Conservation (phyloP, 1,140 invertebrate genomes). For the Trachelipus rathkii region DNA sequence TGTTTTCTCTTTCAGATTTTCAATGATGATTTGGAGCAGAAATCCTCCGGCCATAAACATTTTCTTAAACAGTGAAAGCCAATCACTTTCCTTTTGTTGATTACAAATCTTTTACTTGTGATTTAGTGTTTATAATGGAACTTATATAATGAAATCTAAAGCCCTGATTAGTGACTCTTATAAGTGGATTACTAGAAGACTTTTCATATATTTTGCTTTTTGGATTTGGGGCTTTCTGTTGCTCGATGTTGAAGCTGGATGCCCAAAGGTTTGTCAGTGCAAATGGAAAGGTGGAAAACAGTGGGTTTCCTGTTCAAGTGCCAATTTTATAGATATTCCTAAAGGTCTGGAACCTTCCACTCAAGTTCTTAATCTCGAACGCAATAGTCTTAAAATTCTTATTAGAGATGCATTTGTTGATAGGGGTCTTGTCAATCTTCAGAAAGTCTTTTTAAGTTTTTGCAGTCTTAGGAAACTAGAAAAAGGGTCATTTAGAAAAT, state of each 20-base stretch:
- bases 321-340: conserved; percentile 51
- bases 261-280: conserved; percentile 76
- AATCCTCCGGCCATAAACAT: too few species aligned
- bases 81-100: too few species aligned
- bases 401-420: conserved; percentile 72
- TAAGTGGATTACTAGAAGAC: conserved; percentile 12
- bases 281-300: conserved; percentile 90
- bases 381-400: conserved; percentile 76
- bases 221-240: conserved; percentile 17
- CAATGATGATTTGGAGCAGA: too few species aligned
- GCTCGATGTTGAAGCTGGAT: conserved; percentile 49
- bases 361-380: conserved; percentile 80
- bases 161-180: not conserved
- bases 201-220: conserved; percentile 26
- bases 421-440: conserved; percentile 75
- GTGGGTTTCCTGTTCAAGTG: conserved; percentile 77
- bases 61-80: too few species aligned
- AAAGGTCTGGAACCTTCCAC: conserved; percentile 40
- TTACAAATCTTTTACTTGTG: too few species aligned
- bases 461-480: conserved; percentile 71
- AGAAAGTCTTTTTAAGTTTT: conserved; percentile 72
- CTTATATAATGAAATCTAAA: conserved; percentile 20
- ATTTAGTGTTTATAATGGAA: too few species aligned
- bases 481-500: conserved; percentile 68
- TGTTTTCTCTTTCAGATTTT: too few species aligned